Percentiles rank a stretch among this genome's conserved stretches.
These are phyloP conservation scores for Dendrophyllia cribrosa DNA, from an alignment of 64 coral and sea anemone genomes.

Conservation along the genomic window DNA sequence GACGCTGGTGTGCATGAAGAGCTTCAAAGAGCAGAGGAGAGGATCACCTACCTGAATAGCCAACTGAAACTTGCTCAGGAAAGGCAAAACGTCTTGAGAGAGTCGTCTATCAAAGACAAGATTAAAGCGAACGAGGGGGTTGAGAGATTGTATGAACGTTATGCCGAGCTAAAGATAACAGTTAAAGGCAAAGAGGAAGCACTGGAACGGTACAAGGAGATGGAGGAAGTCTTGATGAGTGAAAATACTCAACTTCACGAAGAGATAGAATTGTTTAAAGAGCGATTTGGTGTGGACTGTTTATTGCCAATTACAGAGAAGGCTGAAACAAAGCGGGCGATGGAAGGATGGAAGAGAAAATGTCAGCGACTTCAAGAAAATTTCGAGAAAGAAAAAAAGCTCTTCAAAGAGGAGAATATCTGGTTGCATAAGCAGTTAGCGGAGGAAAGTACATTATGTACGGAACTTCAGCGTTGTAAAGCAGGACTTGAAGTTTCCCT, in stretches of 20 bases:
- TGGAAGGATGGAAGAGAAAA: conserved; percentile 20
- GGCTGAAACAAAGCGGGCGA: neutral
- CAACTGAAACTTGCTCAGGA: conserved; percentile 17
- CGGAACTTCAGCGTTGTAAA: neutral
- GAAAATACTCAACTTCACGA: conserved; percentile 19
- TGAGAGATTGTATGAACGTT: conserved; percentile 10
- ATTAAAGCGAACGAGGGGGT: neutral
- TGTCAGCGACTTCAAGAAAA: conserved; percentile 35
- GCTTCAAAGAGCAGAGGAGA: conserved; percentile 20
- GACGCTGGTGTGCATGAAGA: conserved; percentile 7
- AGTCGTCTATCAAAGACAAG: neutral
- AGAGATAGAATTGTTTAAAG: neutral
- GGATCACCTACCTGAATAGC: neutral
- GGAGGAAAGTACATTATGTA: conserved; percentile 30
- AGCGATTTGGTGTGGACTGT: neutral
- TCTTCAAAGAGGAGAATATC: conserved; percentile 12
- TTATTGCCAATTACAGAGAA: neutral
- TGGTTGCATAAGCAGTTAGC: conserved; percentile 40
- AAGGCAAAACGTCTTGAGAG: conserved; percentile 16
- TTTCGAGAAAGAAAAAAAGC: neutral
- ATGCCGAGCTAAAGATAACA: neutral
- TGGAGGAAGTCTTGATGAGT: conserved; percentile 24
- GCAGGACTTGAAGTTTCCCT: neutral
- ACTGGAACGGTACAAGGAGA: neutral
- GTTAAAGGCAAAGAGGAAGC: conserved; percentile 7